Evolutionary conservation across 1,140 invertebrate species (phyloP), one percentile per base, ranked within the genome.

Genomic region (Diprion similis): DNA sequence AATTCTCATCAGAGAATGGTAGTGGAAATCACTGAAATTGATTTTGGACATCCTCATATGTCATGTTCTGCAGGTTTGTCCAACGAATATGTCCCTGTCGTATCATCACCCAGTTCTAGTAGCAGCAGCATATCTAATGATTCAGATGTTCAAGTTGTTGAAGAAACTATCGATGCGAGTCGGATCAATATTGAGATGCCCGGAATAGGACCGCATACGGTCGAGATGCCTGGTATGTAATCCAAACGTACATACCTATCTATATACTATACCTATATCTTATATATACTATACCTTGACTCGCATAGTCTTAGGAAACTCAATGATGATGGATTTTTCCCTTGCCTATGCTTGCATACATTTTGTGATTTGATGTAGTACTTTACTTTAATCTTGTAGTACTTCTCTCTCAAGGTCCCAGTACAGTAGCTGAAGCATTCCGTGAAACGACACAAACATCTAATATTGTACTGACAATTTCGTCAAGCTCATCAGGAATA

Each of bases 91-190:
- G 75, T 79, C 51, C 46, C 78, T 51, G 74, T 71, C 72, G 67
- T 81, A 46, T 66, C 78, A 47, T 84, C 84, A 18, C 81, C 83
- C 66, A 48, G 71, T 70, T 75, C 75, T 46, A 77, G 66, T 46
- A 83, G 75, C 17, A 81, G 73, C 66, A 76, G 19, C 10, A 73
- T 73, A 15, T 79, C 79, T 18, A 80, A 79, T 66, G 82, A 85
- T 73, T 83, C 84, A 10, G 83, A 85, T 45, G 76, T 85, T 64
- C 78, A 80, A 68, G 78, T 85, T 68, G 71, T 85, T 18, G 77
- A 83, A 24, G 78, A 81, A 71, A 73, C 75, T 8, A 75, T 83
- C 11, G 78, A 81, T 66, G 71, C 46, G 47, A n/a, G 75, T 37
- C 74, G 79, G 76, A 51, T 79, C 17, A 82, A 81, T 70, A 19